phyloP scores from a whole-genome alignment of 2,113 vertebrate genomes.

The Tetrao urogallus region DNA sequence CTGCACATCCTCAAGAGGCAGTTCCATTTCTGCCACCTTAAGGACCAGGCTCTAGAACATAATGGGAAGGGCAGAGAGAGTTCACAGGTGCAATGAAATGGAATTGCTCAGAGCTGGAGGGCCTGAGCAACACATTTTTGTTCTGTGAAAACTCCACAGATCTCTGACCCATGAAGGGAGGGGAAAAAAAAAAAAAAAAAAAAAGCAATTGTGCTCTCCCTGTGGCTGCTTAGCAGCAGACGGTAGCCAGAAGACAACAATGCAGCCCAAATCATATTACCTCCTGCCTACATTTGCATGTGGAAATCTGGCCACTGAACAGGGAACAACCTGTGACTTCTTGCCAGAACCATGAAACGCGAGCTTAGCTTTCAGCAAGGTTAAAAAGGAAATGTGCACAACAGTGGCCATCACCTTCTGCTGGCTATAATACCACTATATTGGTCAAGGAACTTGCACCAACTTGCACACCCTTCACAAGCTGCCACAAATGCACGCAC shows the following conservation, averaged over 20 bases:
- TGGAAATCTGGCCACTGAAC: not conserved
- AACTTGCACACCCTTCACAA: not conserved
- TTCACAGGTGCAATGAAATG: constrained; percentile 39
- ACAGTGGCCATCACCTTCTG: not conserved
- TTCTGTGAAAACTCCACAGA: constrained; percentile 36
- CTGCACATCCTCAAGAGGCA: not conserved
- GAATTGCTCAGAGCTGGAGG: constrained; percentile 24
- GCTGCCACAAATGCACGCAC: not conserved
- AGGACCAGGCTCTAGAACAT: not conserved
- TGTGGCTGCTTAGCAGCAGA: not conserved
- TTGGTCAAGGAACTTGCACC: not conserved
- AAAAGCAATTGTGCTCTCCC: not conserved
- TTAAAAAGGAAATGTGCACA: not conserved
- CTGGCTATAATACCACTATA: not conserved
- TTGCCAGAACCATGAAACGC: not conserved
- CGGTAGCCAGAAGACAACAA: not conserved
- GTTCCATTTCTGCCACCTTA: constrained; percentile 1
- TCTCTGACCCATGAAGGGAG: constrained; percentile 46
- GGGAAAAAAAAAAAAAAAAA: not conserved
- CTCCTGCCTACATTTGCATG: constrained; percentile 38
- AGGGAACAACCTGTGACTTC: not conserved
- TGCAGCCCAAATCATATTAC: not conserved
- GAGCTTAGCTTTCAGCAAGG: not conserved
- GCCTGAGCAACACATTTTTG: constrained; percentile 10
- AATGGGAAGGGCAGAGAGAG: constrained; percentile 40